phyloP scores from a whole-genome alignment of 2,113 vertebrate genomes.

The Lasiurus cinereus region DNA sequence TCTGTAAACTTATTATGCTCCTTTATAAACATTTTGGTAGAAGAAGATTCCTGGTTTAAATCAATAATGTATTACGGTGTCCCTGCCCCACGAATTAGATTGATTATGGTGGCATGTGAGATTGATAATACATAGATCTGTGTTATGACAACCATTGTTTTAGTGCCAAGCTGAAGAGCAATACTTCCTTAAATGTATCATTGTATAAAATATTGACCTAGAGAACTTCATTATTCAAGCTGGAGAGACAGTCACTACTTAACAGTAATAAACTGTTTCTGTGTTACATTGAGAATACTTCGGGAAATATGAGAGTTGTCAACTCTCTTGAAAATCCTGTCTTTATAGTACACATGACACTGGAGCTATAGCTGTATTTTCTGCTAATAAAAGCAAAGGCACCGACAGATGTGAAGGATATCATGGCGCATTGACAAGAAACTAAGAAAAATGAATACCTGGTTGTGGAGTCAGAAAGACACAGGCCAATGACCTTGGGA shows the following conservation, averaged over 20 bases:
- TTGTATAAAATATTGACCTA: constrained; percentile 97
- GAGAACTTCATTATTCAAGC: constrained; percentile 95
- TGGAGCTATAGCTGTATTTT: constrained; percentile 91
- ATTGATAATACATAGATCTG: constrained; percentile 94
- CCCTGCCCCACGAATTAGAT: constrained; percentile 91
- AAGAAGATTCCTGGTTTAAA: constrained; percentile 89
- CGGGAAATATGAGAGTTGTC: constrained; percentile 89
- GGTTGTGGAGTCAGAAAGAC: constrained; percentile 85
- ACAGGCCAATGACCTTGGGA: constrained; percentile 90
- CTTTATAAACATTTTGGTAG: constrained; percentile 88
- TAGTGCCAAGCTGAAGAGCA: constrained; percentile 90
- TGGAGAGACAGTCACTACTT: constrained; percentile 91
- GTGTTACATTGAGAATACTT: constrained; percentile 91
- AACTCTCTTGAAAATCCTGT: constrained; percentile 91
- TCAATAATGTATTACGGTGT: constrained; percentile 88
- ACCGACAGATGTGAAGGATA: constrained; percentile 91
- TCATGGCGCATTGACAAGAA: constrained; percentile 89
- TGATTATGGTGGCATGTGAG: constrained; percentile 91
- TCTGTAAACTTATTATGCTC: constrained; percentile 86
- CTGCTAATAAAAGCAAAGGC: constrained; percentile 93
- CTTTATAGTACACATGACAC: constrained; percentile 91
- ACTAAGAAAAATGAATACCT: constrained; percentile 92
- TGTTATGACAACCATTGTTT: constrained; percentile 97
- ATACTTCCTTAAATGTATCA: constrained; percentile 95
- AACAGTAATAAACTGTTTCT: constrained; percentile 94